Conservation (phyloP, 2,113 vertebrate species). For the Oceanodroma tethys region DNA sequence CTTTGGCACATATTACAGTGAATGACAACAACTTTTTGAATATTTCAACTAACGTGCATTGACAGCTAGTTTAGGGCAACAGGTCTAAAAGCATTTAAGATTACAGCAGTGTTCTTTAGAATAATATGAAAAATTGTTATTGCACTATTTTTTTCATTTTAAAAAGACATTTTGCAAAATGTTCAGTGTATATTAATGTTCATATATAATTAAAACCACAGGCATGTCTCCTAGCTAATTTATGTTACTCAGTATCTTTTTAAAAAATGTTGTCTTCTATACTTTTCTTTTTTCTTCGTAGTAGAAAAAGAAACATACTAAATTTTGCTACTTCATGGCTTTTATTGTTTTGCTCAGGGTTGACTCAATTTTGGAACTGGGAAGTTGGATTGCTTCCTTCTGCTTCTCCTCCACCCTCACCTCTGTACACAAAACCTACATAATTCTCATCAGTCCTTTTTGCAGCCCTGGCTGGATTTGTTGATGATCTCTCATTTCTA, state of each 20-base stretch:
- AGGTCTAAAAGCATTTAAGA: slow-evolving; percentile 7
- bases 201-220: not conserved
- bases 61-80: not conserved
- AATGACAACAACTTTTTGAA: not conserved
- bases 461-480: not conserved
- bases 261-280: not conserved
- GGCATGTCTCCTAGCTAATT: not conserved
- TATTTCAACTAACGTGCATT: not conserved
- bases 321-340: not conserved
- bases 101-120: not conserved
- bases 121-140: not conserved
- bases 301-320: not conserved
- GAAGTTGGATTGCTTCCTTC: not conserved
- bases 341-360: not conserved
- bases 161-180: not conserved
- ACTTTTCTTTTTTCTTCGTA: not conserved
- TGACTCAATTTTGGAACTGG: not conserved
- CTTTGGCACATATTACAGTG: not conserved
- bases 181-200: not conserved
- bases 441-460: not conserved
- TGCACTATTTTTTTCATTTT: not conserved
- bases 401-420: not conserved
- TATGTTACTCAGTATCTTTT: not conserved
- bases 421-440: not conserved
- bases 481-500: not conserved